These are phyloP conservation scores for Caerostris extrusa DNA, from an alignment of 1,140 invertebrate species.

Conservation along the genomic window DNA sequence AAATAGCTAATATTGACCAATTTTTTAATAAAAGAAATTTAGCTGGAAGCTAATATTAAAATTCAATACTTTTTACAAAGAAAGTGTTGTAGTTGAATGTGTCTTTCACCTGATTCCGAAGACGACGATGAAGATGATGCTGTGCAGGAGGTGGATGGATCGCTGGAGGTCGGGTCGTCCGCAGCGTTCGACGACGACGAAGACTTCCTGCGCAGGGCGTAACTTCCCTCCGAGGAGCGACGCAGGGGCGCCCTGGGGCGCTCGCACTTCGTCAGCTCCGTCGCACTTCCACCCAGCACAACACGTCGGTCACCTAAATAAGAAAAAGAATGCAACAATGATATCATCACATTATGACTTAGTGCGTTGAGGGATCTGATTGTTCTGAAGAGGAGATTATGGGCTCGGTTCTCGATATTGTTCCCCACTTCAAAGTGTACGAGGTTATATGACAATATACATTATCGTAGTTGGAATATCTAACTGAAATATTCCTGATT, in stretches of 20 bases:
- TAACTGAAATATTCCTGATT: too few species aligned
- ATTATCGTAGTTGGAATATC: too few species aligned
- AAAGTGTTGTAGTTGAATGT: not conserved
- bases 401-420: too few species aligned
- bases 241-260: constrained; percentile 48
- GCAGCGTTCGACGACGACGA: constrained; percentile 62
- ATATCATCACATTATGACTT: too few species aligned
- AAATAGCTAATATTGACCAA: too few species aligned
- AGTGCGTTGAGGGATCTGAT: too few species aligned
- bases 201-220: constrained; percentile 34
- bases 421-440: too few species aligned
- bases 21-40: too few species aligned
- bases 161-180: constrained; percentile 50
- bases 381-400: too few species aligned
- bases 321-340: not conserved
- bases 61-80: too few species aligned
- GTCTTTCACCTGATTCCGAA: constrained; percentile 21
- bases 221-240: constrained; percentile 61
- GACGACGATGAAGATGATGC: constrained; percentile 44
- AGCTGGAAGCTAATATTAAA: too few species aligned
- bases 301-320: constrained; percentile 55
- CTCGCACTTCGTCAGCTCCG: constrained; percentile 50
- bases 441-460: too few species aligned
- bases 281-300: constrained; percentile 66
- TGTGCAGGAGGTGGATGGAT: constrained; percentile 28